A percentile compares a stretch with the other conserved stretches of the same genome.
phyloP scores from a whole-genome alignment of 2,797 vertebrate genomes.

The Antennarius maculatus region DNA sequence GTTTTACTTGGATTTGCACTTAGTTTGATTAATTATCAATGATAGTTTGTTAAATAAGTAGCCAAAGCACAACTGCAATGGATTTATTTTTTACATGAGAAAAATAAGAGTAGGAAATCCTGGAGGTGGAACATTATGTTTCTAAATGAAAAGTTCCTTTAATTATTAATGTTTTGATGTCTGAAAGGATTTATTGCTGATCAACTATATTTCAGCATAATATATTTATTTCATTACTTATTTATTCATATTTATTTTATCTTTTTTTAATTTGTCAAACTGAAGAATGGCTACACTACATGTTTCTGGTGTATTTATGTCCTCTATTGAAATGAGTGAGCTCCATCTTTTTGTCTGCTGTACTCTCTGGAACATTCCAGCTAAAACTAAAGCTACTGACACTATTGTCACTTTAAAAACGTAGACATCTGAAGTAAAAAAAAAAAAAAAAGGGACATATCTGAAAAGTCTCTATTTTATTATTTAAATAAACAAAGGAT shows the following conservation, averaged over 20 bases:
- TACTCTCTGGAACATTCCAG: slow-evolving; percentile 52
- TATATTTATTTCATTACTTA: not conserved
- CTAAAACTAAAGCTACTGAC: not conserved
- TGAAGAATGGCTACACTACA: not conserved
- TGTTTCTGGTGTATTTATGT: not conserved
- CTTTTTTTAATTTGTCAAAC: not conserved
- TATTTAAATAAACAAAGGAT: too few species aligned
- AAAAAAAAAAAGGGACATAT: not conserved
- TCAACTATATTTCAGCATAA: too few species aligned
- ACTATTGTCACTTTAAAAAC: not conserved
- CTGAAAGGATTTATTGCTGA: too few species aligned
- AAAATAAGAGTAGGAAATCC: not conserved
- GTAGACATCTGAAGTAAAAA: not conserved
- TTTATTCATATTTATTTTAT: not conserved
- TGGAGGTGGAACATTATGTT: not conserved
- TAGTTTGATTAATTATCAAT: not conserved
- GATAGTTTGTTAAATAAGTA: too few species aligned
- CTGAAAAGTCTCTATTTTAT: not conserved
- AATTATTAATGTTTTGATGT: not conserved
- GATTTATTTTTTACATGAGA: not conserved
- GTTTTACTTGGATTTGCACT: not conserved
- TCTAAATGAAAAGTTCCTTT: not conserved
- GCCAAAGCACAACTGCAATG: not conserved
- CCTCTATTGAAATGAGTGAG: slow-evolving; percentile 22
- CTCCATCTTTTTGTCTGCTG: slow-evolving; percentile 40